Percentiles rank a stretch among this genome's conserved stretches.
phyloP scores from a whole-genome alignment of 2,797 vertebrate genomes.

The Gila robusta region DNA sequence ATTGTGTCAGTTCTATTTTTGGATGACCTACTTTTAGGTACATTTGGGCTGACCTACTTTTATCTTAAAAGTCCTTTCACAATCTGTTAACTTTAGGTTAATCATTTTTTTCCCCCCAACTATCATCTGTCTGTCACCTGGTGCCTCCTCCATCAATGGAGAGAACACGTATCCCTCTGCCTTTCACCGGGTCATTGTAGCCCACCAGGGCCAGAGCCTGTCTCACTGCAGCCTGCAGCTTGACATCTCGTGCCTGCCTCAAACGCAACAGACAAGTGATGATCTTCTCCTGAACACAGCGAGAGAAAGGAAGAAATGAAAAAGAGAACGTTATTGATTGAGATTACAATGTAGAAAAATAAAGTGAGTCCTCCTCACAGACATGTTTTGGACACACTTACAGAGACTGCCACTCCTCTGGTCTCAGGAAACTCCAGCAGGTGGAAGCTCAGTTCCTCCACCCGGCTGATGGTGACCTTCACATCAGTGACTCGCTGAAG shows the following conservation, averaged over 20 bases:
- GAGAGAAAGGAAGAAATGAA: neutral
- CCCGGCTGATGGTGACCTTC: conserved; percentile 87
- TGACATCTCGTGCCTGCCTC: conserved; percentile 86
- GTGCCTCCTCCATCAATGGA: conserved; percentile 96
- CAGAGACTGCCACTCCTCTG: conserved; percentile 91
- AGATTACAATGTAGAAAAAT: neutral
- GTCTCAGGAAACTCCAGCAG: conserved; percentile 96
- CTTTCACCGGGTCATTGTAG: conserved; percentile 91
- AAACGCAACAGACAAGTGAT: conserved; percentile 88
- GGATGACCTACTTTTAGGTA: conserved; percentile 36
- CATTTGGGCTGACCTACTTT: conserved; percentile 43
- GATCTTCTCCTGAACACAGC: conserved; percentile 78
- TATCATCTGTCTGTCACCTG: conserved; percentile 71
- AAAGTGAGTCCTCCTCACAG: neutral
- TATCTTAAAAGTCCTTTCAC: conserved; percentile 8
- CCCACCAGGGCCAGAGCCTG: conserved; percentile 92
- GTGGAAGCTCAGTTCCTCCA: conserved; percentile 92
- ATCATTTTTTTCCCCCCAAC: neutral
- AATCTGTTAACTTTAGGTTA: conserved; percentile 30
- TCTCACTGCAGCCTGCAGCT: conserved; percentile 90
- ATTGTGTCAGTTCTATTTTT: conserved; percentile 45
- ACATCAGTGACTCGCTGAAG: conserved; percentile 86
- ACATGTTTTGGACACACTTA: conserved; percentile 63
- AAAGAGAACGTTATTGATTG: neutral
- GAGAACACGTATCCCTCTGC: conserved; percentile 90